Conservation (phyloP, 2,888 invertebrate species). For the Cynaeus angustus region DNA sequence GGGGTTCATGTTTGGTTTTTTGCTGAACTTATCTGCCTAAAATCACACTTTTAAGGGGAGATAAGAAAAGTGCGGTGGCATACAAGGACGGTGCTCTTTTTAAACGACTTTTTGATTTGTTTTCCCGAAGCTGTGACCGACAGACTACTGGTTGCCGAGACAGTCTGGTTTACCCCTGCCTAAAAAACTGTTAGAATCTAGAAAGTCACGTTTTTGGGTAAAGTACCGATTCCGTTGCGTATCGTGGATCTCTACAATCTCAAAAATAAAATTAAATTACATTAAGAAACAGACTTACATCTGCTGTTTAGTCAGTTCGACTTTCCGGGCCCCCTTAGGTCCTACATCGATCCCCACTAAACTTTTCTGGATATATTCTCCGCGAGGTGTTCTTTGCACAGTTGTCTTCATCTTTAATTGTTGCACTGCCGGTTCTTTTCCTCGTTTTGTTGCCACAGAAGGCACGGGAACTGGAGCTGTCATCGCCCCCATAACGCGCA, state of each 20-base stretch:
- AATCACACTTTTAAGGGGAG: neutral
- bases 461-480: conserved; percentile 4
- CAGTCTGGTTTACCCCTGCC: conserved; percentile 49
- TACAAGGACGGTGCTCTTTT: conserved; percentile 47
- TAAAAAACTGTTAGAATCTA: conserved; percentile 19
- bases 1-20: conserved; percentile 55
- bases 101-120: conserved; percentile 39
- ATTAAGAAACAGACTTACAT: conserved; percentile 56
- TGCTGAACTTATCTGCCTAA: conserved; percentile 8
- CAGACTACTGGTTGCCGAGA: conserved; percentile 54
- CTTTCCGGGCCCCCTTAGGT: conserved; percentile 53
- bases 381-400: conserved; percentile 61
- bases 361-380: conserved; percentile 59
- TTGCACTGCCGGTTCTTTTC: conserved; percentile 48
- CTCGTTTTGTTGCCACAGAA: conserved; percentile 10
- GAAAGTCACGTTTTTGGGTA: neutral
- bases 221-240: conserved; percentile 46
- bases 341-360: conserved; percentile 57
- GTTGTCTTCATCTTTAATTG: conserved; percentile 62
- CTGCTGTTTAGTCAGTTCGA: conserved; percentile 61
- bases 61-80: neutral
- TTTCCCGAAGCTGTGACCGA: conserved; percentile 52
- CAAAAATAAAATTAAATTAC: conserved; percentile 45
- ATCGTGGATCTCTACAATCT: conserved; percentile 51
- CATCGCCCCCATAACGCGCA: neutral